Evolutionary conservation across 2,113 vertebrate genomes (phyloP).

Genomic region (Asarcornis scutulata): DNA sequence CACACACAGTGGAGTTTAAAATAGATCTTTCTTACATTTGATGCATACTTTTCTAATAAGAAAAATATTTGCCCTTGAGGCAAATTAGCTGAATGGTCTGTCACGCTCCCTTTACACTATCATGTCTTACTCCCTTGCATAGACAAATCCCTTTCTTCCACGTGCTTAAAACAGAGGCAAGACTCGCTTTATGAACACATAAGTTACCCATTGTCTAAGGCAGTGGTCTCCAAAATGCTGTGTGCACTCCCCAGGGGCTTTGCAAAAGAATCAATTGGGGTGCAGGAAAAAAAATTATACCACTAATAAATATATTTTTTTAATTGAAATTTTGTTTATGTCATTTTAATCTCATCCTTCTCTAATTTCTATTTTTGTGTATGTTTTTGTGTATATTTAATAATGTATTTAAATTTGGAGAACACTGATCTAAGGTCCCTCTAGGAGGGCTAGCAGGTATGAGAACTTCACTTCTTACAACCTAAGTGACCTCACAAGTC

Average conservation of each 20-base stretch:
- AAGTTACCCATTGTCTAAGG: not conserved
- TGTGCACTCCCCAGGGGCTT: rapidly evolving
- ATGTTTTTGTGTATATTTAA: not conserved
- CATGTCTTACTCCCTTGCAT: not conserved
- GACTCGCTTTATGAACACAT: not conserved
- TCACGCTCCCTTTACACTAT: not conserved
- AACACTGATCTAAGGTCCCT: not conserved
- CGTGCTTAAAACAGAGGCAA: not conserved
- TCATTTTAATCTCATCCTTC: not conserved
- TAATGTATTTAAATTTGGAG: not conserved
- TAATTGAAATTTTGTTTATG: not conserved
- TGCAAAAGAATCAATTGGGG: not conserved
- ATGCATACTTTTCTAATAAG: not conserved
- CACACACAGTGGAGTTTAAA: not conserved
- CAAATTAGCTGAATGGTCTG: constrained; percentile 4
- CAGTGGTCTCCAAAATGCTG: not conserved
- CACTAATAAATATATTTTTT: not conserved
- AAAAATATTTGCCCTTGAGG: not conserved
- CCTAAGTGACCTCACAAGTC: not conserved
- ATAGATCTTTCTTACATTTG: not conserved
- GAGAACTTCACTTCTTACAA: not conserved
- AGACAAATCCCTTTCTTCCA: not conserved
- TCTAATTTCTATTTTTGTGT: not conserved
- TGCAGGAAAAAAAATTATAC: not conserved
- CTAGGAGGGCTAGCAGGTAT: not conserved